Conservation (phyloP, 1,140 invertebrate species). For the Pseudobourletiella spinata region DNA sequence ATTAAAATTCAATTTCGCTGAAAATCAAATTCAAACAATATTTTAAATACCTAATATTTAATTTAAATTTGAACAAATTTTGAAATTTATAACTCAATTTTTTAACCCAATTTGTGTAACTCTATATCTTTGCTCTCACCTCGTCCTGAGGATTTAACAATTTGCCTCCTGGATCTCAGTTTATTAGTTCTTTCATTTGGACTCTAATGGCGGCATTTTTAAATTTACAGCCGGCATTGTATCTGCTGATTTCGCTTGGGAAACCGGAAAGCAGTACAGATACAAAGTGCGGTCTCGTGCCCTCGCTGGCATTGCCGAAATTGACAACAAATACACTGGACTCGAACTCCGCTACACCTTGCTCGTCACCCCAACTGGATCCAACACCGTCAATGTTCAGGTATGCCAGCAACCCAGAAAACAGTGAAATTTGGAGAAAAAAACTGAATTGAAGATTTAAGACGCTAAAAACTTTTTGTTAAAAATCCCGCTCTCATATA, state of each 20-base stretch:
- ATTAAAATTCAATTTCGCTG: background rate
- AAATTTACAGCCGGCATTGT: conserved; percentile 25
- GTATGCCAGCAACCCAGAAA: background rate
- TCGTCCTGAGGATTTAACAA: background rate
- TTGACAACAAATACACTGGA: conserved; percentile 23
- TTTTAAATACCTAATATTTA: background rate
- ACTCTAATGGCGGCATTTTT: conserved; percentile 5
- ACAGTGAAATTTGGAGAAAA: background rate
- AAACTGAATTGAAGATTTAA: no score
- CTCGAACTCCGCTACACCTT: conserved; percentile 23
- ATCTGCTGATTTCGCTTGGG: conserved; percentile 26
- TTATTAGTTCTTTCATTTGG: background rate
- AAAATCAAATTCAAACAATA: background rate
- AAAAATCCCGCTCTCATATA: background rate
- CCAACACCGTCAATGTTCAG: conserved; percentile 15
- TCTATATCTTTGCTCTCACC: background rate
- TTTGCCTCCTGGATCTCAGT: background rate
- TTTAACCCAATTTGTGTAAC: background rate
- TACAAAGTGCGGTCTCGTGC: conserved; percentile 23
- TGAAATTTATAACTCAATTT: background rate
- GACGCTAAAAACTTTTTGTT: no score
- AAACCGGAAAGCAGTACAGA: conserved; percentile 13
- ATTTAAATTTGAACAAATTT: conserved; percentile 1
- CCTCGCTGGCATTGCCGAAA: conserved; percentile 23
- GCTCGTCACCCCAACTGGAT: background rate